Evolutionary conservation across 2,888 invertebrate species (phyloP), one percentile per base, ranked within the genome.

Genomic region (Heteromurus nitidus): DNA sequence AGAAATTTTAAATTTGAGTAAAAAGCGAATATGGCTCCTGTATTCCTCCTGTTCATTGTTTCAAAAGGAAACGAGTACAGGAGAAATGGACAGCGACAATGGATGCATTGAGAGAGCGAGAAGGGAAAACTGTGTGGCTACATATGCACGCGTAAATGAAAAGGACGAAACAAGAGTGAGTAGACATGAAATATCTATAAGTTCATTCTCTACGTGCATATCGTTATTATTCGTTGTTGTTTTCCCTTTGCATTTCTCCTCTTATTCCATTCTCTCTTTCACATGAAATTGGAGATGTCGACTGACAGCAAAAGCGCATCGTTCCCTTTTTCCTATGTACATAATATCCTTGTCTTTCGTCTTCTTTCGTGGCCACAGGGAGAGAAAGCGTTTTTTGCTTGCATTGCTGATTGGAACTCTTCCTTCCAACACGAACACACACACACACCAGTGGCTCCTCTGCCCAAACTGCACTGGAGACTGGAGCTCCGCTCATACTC

Each of bases 101-200:
- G 42, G 9, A 22, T 62, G 64, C 22, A 28, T 18, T 67, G 55
- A 53, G 69, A 55, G 55, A 69, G 55, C 53, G 28, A 28, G 64
- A 44, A 30, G 50, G 31, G 26, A 50, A 69, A 68, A 69, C 53
- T 53, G 69, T 53, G 47, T 16, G 11, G 42, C 36, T 28, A n/a
- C 50, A 50, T 28, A 42, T 22, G 42, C 42, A 68, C 50, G n/a
- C n/a, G n/a, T n/a, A n/a, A 50, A 50, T 68, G 67, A 50, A 68
- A 68, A 50, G 67, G 67, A 68, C 50, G 67, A 50, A 50, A 42
- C n/a, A 67, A 50, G 26, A 67, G 67, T 67, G 67, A 47, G 67
- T 26, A 67, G 67, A 20, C 26, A 67, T 36, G 36, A 13, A 36
- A 36, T 36, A 36, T 36, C 7, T 36, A 36, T 13, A 36, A 36